A percentile compares a stretch with the other conserved stretches of the same genome.
Conservation (phyloP, 2,113 vertebrate species). For the Pongo abelii region DNA sequence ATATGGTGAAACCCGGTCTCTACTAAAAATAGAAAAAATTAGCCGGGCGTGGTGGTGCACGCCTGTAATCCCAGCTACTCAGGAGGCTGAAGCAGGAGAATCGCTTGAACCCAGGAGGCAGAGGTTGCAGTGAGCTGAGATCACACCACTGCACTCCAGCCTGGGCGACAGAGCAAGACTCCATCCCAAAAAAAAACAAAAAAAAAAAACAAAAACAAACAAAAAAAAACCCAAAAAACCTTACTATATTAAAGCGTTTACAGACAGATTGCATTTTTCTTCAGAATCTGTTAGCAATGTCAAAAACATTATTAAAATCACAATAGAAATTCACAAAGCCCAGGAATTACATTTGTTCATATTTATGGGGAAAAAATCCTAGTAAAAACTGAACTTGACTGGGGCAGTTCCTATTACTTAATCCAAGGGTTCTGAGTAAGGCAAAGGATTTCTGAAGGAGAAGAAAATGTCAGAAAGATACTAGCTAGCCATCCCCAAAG, state of each 20-base stretch:
- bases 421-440: neutral
- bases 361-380: neutral
- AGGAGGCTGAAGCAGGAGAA: too few species aligned
- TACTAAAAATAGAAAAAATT: too few species aligned
- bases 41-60: fast-evolving
- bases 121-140: too few species aligned
- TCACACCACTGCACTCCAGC: too few species aligned
- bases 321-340: neutral
- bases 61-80: too few species aligned
- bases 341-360: neutral
- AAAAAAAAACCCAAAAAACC: neutral
- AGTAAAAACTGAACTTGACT: conserved; percentile 43
- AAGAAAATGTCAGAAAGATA: neutral
- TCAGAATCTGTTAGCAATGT: neutral
- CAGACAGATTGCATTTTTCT: neutral
- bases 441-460: neutral
- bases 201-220: neutral
- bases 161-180: too few species aligned
- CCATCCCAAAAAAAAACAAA: too few species aligned
- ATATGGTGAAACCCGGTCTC: too few species aligned
- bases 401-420: neutral
- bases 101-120: too few species aligned
- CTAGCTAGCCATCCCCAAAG: neutral
- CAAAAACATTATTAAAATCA: neutral
- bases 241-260: neutral